Evolutionary conservation across 1,140 invertebrate genomes (phyloP).

Genomic region (Zaprionus nigranus): DNA sequence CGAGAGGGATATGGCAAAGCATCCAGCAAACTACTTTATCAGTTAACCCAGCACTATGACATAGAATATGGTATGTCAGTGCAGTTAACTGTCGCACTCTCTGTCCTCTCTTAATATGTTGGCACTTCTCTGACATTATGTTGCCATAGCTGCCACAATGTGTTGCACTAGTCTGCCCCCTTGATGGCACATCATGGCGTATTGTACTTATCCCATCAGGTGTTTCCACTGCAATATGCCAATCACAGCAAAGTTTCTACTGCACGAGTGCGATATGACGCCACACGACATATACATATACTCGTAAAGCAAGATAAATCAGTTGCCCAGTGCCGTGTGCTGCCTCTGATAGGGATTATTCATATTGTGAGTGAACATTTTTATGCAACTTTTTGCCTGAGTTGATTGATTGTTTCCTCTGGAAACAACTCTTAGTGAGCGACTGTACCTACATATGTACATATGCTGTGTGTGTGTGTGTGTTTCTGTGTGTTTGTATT

Average conservation of each 20-base stretch:
- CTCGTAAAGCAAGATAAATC: background rate
- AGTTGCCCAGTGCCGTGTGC: background rate
- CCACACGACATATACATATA: background rate
- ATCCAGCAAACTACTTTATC: no score
- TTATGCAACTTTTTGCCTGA: background rate
- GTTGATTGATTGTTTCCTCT: conserved; percentile 7
- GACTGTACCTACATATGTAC: background rate
- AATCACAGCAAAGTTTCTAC: background rate
- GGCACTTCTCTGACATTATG: background rate
- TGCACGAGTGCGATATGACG: background rate
- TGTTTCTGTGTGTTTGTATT: background rate
- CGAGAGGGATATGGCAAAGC: no score
- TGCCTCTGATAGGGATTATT: background rate
- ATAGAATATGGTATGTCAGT: background rate
- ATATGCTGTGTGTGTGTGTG: background rate
- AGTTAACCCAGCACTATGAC: background rate
- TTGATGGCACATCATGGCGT: background rate
- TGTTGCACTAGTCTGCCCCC: background rate
- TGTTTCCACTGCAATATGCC: background rate
- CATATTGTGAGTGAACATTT: background rate
- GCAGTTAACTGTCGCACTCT: background rate
- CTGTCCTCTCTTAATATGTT: background rate
- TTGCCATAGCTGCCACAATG: background rate
- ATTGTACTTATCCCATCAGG: background rate
- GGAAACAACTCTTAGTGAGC: background rate